Evolutionary conservation across 1,140 invertebrate genomes (phyloP), one percentile per base, ranked within the genome.

Genomic region (Formica exsecta): DNA sequence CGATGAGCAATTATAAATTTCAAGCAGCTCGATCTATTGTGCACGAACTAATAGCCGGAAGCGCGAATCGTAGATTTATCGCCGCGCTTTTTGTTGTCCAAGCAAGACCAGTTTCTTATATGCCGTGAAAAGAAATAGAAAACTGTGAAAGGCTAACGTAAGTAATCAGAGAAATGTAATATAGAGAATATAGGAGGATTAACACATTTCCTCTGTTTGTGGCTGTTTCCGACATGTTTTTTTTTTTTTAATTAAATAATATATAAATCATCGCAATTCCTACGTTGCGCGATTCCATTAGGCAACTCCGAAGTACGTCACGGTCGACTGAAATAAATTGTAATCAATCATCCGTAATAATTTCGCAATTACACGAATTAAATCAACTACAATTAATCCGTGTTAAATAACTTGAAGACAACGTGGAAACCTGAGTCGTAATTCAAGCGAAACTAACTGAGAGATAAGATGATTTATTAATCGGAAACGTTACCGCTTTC

Each of bases 291-390:
- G 22, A 73, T 83, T 44, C 38, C 79, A 61, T 44, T 44, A 59
- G 36, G 36, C 48, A 16, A 16, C 19, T 32, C 9, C 77, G 65
- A 32, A 81, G 13, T 70, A n/a, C 3, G 66, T 38, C 54, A 36
- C 54, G 54, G 66, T 29, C 41, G 13, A 54, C n/a, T 22, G 5
- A 5, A 73, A 62, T 59, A 61, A 73, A 81, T 51, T 25, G 38
- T 22, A 29, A 83, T 83, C 29, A 83, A 83, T 59, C 68, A 73
- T 61, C n/a, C 38, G 25, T 73, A 61, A 74, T 74, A 83, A 83
- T 73, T 83, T 61, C 29, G 54, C 68, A 70, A 83, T 70, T 80
- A 62, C 64, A 80, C 38, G 48, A 1, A 9, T 32, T 48, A 41
- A 22, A 83, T 59, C 19, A 36, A 44, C 25, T 32, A 19, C 36